Evolutionary conservation across 2,113 vertebrate species (phyloP).

Genomic region (Aleadryas rufinucha): DNA sequence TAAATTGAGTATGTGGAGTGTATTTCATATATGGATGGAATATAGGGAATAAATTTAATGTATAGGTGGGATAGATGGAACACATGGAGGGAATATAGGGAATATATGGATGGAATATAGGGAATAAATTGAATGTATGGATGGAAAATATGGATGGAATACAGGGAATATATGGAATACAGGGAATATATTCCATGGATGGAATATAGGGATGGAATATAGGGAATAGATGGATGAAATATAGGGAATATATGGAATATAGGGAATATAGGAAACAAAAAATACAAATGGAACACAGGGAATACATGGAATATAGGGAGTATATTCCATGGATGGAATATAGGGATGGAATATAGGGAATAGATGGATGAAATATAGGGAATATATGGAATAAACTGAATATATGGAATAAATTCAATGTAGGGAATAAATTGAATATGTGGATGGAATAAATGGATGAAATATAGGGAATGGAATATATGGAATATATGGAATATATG

Average conservation of each 20-base stretch:
- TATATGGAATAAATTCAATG: fast-evolving
- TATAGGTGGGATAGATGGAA: not conserved
- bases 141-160: not conserved
- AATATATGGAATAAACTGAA: too few species aligned
- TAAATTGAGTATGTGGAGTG: not conserved
- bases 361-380: too few species aligned
- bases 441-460: fast-evolving
- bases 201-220: not conserved
- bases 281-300: not conserved
- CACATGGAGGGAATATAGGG: too few species aligned
- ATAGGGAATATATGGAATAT: not conserved
- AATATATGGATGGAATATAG: too few species aligned
- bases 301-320: too few species aligned
- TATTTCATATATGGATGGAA: not conserved
- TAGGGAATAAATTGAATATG: not conserved
- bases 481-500: fast-evolving
- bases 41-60: too few species aligned
- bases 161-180: too few species aligned
- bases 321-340: not conserved
- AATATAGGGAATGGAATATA: too few species aligned
- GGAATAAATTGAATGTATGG: too few species aligned
- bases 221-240: too few species aligned
- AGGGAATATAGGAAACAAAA: too few species aligned
- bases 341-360: fast-evolving
- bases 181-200: too few species aligned